Base-by-base conservation (phyloP, 1,140 invertebrate genomes). In the Tetramorium simillimum region DNA sequence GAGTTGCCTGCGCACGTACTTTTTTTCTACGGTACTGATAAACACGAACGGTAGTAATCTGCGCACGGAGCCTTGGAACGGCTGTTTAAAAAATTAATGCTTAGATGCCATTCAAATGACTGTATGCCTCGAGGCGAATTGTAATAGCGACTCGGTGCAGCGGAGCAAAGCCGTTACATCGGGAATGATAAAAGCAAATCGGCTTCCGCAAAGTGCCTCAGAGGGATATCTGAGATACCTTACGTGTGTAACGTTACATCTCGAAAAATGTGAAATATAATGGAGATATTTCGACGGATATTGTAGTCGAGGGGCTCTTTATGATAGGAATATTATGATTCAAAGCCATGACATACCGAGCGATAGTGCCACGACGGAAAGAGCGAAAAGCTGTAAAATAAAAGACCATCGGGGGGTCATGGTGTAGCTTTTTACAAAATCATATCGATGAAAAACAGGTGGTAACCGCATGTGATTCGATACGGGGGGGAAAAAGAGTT, bases 111-210 rank as follows among this genome's bases (percentile, higher is more conserved):
- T 81, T 84, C 53, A 75, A 84, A 84, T 51, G 70, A 72, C 67
- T 40, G 16, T 18, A 7, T 24, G 53, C n/a, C n/a, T 60, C 53
- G 43, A n/a, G 28, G 80, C 53, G 46, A 75, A 75, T 60, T 84
- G 69, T 69, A 60, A 75, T 49, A 73, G 80, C 43, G 56, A 28
- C 67, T 37, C 43, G 18, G 33, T 18, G n/a, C 60, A 6, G 24
- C 9, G 24, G 14, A 21, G 21, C 67, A 9, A n/a, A 46, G 40
- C 18, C 69, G 67, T 82, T 46, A 53, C 67, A 60, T 73, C 40
- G 40, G n/a, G 43, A 72, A 84, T 84, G 69, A 84, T 84, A 84
- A 84, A 84, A 84, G 69, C 69, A 84, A 75, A 84, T 84, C 80
- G 80, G 69, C 80, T 84, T 75, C 53, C 69, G 80, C 69, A 84